phyloP scores from a whole-genome alignment of 92 coral and sea anemone genomes.

The Paragorgia papillata region DNA sequence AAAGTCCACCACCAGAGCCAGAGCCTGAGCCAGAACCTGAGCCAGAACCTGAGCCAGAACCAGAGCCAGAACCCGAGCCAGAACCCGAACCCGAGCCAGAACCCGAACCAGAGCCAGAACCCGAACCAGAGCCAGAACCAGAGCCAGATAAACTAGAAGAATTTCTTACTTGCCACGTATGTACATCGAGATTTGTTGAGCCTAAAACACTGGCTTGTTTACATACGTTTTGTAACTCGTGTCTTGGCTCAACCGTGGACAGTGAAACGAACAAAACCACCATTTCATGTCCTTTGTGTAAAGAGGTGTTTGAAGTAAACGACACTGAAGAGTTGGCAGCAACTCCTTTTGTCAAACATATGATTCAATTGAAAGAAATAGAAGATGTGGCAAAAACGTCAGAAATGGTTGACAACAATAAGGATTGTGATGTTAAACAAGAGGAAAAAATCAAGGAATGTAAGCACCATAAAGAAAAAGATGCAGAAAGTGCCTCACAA shows the following conservation, averaged over 20 bases:
- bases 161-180: constrained; percentile 19
- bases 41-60: neutral
- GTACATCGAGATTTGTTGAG: constrained; percentile 5
- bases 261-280: neutral
- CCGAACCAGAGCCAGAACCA: constrained; percentile 39
- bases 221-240: constrained; percentile 24
- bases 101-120: neutral
- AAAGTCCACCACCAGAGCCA: constrained; percentile 43
- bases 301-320: constrained; percentile 4
- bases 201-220: constrained; percentile 33
- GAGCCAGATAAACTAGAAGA: constrained; percentile 28
- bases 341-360: constrained; percentile 30
- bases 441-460: neutral
- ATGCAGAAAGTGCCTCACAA: neutral
- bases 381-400: constrained; percentile 22
- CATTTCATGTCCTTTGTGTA: constrained; percentile 4
- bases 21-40: constrained; percentile 39
- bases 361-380: constrained; percentile 12
- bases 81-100: constrained; percentile 49
- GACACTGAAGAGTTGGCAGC: neutral
- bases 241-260: neutral
- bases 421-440: neutral
- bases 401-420: neutral
- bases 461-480: neutral
- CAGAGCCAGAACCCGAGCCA: constrained; percentile 66